Evolutionary conservation across 2,113 vertebrate species (phyloP).

Genomic region (Gymnocephalus cernua): DNA sequence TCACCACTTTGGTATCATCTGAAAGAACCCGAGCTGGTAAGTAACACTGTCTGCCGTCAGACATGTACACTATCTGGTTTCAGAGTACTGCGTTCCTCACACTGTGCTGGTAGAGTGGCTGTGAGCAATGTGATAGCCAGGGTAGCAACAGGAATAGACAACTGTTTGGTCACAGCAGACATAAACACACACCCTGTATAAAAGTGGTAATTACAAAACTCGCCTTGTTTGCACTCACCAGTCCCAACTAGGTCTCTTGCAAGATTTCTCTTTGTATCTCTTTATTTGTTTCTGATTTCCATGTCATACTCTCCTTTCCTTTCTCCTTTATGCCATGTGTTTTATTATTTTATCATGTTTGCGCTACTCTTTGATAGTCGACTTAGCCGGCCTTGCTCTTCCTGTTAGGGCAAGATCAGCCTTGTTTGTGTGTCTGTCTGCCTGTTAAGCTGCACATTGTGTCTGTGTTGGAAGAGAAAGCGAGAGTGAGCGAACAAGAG

Average conservation of each 20-base stretch:
- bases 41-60: conserved; percentile 30
- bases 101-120: conserved; percentile 33
- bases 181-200: conserved; percentile 66
- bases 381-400: conserved; percentile 36
- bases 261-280: neutral
- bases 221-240: conserved; percentile 45
- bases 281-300: neutral
- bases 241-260: conserved; percentile 7
- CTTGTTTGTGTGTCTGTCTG: conserved; percentile 38
- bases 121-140: conserved; percentile 56
- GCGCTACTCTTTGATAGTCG: conserved; percentile 28
- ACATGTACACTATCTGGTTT: conserved; percentile 36
- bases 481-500: conserved; percentile 24
- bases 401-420: conserved; percentile 37
- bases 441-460: conserved; percentile 38
- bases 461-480: conserved; percentile 34
- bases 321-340: neutral
- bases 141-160: conserved; percentile 42
- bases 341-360: conserved; percentile 23
- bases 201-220: conserved; percentile 69
- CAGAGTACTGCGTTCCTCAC: conserved; percentile 54
- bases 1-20: conserved; percentile 30
- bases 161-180: conserved; percentile 56
- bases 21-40: conserved; percentile 47
- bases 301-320: neutral